Evolutionary conservation across 2,797 vertebrate species (phyloP).

Genomic region (Rhabdomys pumilio): DNA sequence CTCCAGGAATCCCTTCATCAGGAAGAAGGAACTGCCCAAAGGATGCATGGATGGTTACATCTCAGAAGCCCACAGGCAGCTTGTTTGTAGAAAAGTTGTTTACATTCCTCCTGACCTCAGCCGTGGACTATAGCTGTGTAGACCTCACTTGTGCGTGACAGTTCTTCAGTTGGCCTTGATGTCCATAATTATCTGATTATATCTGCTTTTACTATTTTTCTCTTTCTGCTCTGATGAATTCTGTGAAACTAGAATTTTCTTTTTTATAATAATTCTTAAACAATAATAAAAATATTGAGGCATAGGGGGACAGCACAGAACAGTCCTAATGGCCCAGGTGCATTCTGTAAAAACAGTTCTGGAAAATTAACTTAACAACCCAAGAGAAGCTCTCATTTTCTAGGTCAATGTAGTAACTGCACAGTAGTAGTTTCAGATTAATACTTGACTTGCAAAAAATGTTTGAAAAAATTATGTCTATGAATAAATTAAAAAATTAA

Average conservation of each 20-base stretch:
- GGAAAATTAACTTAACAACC: background rate
- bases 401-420: background rate
- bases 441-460: background rate
- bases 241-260: no score
- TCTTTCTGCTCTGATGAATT: no score
- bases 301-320: background rate
- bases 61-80: background rate
- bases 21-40: background rate
- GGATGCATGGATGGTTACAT: background rate
- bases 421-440: background rate
- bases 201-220: no score
- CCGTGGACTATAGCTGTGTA: no score
- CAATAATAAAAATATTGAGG: background rate
- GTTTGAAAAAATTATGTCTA: background rate
- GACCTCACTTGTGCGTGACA: no score
- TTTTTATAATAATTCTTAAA: background rate
- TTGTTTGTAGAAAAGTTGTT: background rate
- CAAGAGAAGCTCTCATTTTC: background rate
- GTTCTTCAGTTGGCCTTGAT: no score
- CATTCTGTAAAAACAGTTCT: background rate
- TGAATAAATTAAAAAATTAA: background rate
- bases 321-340: background rate
- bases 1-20: background rate
- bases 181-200: no score
- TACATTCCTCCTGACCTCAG: no score